A percentile compares a stretch with the other conserved stretches of the same genome.
phyloP scores from a whole-genome alignment of 2,888 invertebrate species.

The Drosophila kuntzei region DNA sequence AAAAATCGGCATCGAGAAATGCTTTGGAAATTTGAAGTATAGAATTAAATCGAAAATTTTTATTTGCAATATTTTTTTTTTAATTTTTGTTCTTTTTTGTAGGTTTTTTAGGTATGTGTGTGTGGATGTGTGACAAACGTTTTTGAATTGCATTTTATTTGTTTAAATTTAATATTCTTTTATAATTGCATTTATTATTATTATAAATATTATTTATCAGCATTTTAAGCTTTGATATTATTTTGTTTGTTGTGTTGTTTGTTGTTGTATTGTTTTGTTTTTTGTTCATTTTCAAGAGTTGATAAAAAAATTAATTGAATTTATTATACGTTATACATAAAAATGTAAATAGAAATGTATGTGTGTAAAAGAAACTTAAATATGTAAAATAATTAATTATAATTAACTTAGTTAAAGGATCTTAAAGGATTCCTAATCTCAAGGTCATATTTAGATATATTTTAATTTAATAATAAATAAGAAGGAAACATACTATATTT shows the following conservation, averaged over 20 bases:
- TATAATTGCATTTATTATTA: constrained; percentile 14
- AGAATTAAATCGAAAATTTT: constrained; percentile 16
- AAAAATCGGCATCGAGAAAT: constrained; percentile 86
- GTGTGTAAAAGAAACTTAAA: constrained; percentile 26
- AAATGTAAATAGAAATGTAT: constrained; percentile 36
- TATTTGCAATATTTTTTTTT: constrained; percentile 29
- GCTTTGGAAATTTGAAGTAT: constrained; percentile 75
- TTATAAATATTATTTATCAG: constrained; percentile 20
- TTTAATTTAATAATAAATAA: no score
- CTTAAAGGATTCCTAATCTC: not conserved
- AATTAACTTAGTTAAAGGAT: constrained; percentile 1
- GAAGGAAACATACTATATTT: not conserved
- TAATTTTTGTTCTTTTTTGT: constrained; percentile 16
- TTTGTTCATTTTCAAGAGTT: constrained; percentile 57
- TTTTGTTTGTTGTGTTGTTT: constrained; percentile 41
- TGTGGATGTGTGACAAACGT: constrained; percentile 49
- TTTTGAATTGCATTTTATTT: constrained; percentile 36
- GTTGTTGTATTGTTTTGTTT: constrained; percentile 38
- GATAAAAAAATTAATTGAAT: constrained; percentile 85
- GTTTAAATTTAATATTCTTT: constrained; percentile 7
- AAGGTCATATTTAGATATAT: constrained; percentile 13
- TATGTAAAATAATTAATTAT: not conserved
- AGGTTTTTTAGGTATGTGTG: constrained; percentile 33
- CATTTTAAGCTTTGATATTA: constrained; percentile 25
- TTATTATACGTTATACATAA: constrained; percentile 82